Evolutionary conservation across 2,113 vertebrate genomes (phyloP).

Genomic region (Carassius gibelio): DNA sequence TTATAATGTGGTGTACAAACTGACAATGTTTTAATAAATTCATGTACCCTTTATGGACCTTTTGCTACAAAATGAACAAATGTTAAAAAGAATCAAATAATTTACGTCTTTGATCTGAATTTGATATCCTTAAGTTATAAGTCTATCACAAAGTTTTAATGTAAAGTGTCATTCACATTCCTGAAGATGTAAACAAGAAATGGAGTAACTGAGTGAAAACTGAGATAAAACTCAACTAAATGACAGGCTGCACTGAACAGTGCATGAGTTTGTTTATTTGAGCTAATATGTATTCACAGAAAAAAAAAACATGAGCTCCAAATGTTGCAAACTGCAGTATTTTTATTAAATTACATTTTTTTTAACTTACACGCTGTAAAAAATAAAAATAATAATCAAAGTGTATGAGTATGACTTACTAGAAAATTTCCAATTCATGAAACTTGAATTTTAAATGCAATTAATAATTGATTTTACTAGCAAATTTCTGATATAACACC

Average conservation of each 20-base stretch:
- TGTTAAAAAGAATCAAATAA: neutral
- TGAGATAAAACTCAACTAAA: slow-evolving; percentile 13
- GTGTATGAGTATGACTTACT: too few species aligned
- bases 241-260: neutral
- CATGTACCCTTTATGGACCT: neutral
- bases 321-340: neutral
- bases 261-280: slow-evolving; percentile 41
- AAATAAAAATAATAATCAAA: too few species aligned
- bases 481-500: too few species aligned
- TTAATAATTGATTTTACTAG: too few species aligned
- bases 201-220: neutral
- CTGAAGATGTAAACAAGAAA: slow-evolving; percentile 32
- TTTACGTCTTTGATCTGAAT: neutral
- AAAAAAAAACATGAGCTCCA: neutral
- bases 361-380: too few species aligned
- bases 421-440: too few species aligned
- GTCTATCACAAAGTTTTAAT: neutral
- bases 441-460: too few species aligned
- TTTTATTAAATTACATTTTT: too few species aligned
- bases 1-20: neutral
- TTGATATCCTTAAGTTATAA: slow-evolving; percentile 10
- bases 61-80: neutral
- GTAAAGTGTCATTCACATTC: slow-evolving; percentile 28
- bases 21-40: neutral
- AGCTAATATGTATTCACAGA: slow-evolving; percentile 39